A percentile compares a stretch with the other conserved stretches of the same genome.
Evolutionary conservation across 2,888 invertebrate genomes (phyloP).

Genomic region (Phyllotreta striolata): DNA sequence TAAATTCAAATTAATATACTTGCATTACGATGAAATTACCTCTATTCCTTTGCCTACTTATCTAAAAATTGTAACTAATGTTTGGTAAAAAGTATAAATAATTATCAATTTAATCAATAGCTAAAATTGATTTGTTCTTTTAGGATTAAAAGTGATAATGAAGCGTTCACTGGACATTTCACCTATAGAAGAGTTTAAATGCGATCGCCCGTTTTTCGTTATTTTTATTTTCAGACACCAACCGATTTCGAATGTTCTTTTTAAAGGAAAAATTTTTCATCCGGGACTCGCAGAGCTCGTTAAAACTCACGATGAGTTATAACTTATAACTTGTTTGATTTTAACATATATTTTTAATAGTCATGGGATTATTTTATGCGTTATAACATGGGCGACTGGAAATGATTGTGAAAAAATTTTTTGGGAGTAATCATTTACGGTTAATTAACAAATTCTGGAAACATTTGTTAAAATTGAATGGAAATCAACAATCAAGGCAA

Average conservation of each 20-base stretch:
- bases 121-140: constrained; percentile 9
- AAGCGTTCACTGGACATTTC: background rate
- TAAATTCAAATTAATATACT: too few species aligned
- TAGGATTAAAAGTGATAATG: constrained; percentile 15
- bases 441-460: too few species aligned
- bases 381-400: too few species aligned
- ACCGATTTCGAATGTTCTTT: constrained; percentile 25
- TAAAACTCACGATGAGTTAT: constrained; percentile 20
- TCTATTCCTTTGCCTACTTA: too few species aligned
- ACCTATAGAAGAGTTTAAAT: constrained; percentile 34
- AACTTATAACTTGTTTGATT: background rate
- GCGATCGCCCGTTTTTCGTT: constrained; percentile 40
- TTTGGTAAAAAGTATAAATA: too few species aligned
- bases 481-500: background rate
- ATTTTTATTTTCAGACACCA: constrained; percentile 17
- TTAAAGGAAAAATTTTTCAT: constrained; percentile 38
- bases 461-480: background rate
- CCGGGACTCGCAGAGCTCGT: constrained; percentile 11
- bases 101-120: too few species aligned
- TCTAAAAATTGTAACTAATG: too few species aligned
- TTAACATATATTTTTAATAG: constrained; percentile 4
- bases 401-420: too few species aligned
- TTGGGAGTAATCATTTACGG: too few species aligned
- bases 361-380: too few species aligned
- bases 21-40: too few species aligned